Evolutionary conservation across 2,888 invertebrate genomes (phyloP).

Genomic region (Chymomyza amoena): DNA sequence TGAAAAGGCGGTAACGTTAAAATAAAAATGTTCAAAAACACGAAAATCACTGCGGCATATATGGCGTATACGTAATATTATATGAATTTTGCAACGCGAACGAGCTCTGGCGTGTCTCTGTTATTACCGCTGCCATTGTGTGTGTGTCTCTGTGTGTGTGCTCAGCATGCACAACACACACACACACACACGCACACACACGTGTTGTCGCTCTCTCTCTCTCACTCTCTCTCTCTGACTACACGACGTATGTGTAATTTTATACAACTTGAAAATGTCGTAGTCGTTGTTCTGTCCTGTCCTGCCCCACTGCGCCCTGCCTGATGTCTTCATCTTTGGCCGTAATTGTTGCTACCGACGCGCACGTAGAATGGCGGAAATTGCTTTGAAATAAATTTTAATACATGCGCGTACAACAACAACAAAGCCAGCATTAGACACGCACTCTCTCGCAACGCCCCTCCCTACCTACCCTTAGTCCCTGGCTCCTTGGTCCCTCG

Average conservation of each 20-base stretch:
- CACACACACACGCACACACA: no score
- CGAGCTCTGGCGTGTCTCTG: slow-evolving; percentile 11
- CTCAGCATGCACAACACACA: slow-evolving; percentile 1
- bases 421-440: neutral
- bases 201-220: neutral
- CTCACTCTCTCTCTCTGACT: neutral
- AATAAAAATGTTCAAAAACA: slow-evolving; percentile 46
- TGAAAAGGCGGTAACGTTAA: slow-evolving; percentile 39
- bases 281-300: neutral
- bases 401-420: slow-evolving; percentile 41
- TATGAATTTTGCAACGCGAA: slow-evolving; percentile 49
- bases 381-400: slow-evolving; percentile 72
- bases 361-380: slow-evolving; percentile 69
- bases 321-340: slow-evolving; percentile 69
- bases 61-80: slow-evolving; percentile 65
- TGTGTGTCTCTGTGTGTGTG: slow-evolving; percentile 17
- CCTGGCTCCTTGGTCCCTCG: neutral
- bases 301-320: slow-evolving; percentile 16
- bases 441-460: neutral
- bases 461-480: neutral
- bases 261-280: slow-evolving; percentile 6
- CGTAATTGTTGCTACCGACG: slow-evolving; percentile 59
- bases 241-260: slow-evolving; percentile 12
- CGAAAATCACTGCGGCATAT: slow-evolving; percentile 64
- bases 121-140: slow-evolving; percentile 16